phyloP scores from a whole-genome alignment of 2,113 vertebrate genomes.

The Pluvialis apricaria region DNA sequence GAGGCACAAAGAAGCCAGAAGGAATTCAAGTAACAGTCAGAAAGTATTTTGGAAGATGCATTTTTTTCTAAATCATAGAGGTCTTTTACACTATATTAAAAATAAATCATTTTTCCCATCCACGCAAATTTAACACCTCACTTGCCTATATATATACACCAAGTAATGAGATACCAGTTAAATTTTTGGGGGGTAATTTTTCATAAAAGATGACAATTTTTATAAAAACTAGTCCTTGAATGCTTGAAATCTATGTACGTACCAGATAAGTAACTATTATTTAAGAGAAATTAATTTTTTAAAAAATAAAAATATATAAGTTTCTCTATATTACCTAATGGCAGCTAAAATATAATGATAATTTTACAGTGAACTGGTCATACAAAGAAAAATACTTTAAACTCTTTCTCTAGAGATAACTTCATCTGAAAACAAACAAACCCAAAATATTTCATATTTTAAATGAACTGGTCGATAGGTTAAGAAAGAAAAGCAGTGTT shows the following conservation, averaged over 20 bases:
- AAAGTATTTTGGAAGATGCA: neutral
- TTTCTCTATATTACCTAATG: slow-evolving; percentile 63
- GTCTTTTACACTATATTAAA: neutral
- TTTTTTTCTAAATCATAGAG: neutral
- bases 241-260: slow-evolving; percentile 28
- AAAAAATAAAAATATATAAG: slow-evolving; percentile 65
- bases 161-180: slow-evolving; percentile 30
- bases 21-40: slow-evolving; percentile 15
- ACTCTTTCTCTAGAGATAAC: slow-evolving; percentile 59
- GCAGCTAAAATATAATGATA: slow-evolving; percentile 69
- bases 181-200: slow-evolving; percentile 6
- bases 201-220: slow-evolving; percentile 42
- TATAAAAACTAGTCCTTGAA: slow-evolving; percentile 41
- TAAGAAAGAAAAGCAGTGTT: slow-evolving; percentile 44
- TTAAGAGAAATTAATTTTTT: slow-evolving; percentile 39
- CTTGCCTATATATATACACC: slow-evolving; percentile 18
- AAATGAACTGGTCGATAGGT: slow-evolving; percentile 33
- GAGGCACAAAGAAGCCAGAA: slow-evolving; percentile 49
- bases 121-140: slow-evolving; percentile 49
- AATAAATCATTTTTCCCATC: slow-evolving; percentile 25
- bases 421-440: slow-evolving; percentile 60
- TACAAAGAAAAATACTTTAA: slow-evolving; percentile 70
- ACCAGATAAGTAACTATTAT: slow-evolving; percentile 13
- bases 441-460: slow-evolving; percentile 30
- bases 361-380: slow-evolving; percentile 75